Evolutionary conservation across 2,797 vertebrate species (phyloP), one percentile per base, ranked within the genome.

Genomic region (Telmatherina bonti): DNA sequence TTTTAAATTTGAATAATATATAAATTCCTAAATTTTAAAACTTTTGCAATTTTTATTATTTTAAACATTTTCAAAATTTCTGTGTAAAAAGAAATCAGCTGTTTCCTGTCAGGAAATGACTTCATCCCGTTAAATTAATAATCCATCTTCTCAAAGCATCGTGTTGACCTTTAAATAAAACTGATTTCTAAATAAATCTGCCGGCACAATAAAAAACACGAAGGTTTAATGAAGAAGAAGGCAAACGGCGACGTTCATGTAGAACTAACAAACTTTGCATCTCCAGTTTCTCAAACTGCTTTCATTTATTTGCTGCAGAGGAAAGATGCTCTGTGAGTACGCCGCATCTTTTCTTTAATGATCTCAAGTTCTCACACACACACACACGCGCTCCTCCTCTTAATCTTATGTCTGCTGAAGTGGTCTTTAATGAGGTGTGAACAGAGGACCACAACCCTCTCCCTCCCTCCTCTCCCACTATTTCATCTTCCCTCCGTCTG

Each of bases 341-440:
- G 11, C 72, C 22, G 70, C 72, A 62, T 88, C 77, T 76, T 76
- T 73, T 49, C 54, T 83, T 72, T 87, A 86, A 86, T 54, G 55
- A 84, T 79, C 80, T 62, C 52, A 9, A 45, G 29, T 62, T 63
- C 78, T 68, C 77, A 72, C 73, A 62, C 74, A 62, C 49, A 62
- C 67, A 72, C 22, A 64, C 26, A 59, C 56, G 52, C 60, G 27
- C 69, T 54, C 31, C 65, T 76, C 64, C 67, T 79, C 82, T 85
- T 85, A 89, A 90, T 89, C 86, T 52, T 90, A 71, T 81, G 83
- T 90, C 80, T 89, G 89, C 78, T 84, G 85, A 85, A 92, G 88
- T 86, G 88, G 70, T 85, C 89, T 92, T 89, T 92, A 93, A 92
- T 93, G 91, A 93, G 88, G 89, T 91, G 87, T 92, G 88, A 89